phyloP scores from a whole-genome alignment of 1,140 invertebrate species.

The Drusus annulatus region DNA sequence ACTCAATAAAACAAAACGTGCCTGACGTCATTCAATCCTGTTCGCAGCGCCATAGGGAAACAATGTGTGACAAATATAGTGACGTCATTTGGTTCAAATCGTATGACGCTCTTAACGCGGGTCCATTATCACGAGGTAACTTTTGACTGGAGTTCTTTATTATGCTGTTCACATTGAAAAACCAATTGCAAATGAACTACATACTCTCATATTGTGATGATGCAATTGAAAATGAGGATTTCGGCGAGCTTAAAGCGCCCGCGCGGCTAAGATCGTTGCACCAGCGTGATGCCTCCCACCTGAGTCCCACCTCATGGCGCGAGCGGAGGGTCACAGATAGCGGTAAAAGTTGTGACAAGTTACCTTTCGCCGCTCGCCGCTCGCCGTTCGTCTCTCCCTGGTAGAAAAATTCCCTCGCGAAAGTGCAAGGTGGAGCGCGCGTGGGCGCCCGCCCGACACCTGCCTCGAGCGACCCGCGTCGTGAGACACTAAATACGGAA shows the following conservation, averaged over 20 bases:
- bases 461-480: too few relatives aligned
- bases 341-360: slow-evolving; percentile 38
- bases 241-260: background rate
- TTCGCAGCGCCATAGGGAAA: too few relatives aligned
- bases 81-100: too few relatives aligned
- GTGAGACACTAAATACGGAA: too few relatives aligned
- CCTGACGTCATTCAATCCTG: too few relatives aligned
- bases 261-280: background rate
- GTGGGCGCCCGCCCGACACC: slow-evolving; percentile 19
- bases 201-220: background rate
- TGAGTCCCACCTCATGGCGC: background rate
- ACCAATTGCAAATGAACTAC: too few relatives aligned
- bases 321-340: slow-evolving; percentile 23
- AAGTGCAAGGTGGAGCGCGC: slow-evolving; percentile 7
- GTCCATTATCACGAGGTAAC: too few relatives aligned
- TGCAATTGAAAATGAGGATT: background rate
- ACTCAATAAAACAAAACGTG: too few relatives aligned
- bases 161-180: background rate
- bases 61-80: too few relatives aligned
- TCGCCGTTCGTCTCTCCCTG: slow-evolving; percentile 6
- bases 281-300: background rate
- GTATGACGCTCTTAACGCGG: too few relatives aligned
- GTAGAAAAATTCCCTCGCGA: slow-evolving; percentile 16
- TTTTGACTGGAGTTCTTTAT: too few relatives aligned
- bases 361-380: background rate